Evolutionary conservation across 2,113 vertebrate genomes (phyloP).

Genomic region (Phoenicopterus ruber): DNA sequence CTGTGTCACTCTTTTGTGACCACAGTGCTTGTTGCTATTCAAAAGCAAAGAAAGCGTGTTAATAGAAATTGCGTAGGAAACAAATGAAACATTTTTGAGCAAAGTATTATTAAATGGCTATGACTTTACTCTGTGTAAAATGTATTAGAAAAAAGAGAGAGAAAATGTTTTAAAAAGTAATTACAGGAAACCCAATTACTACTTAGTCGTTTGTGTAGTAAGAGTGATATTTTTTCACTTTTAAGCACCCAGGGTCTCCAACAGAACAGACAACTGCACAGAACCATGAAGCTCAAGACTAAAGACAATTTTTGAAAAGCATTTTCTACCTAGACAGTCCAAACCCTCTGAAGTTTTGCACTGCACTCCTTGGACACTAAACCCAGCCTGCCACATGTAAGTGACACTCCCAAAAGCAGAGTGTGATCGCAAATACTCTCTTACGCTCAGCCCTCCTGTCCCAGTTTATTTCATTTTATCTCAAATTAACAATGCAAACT

Average conservation of each 20-base stretch:
- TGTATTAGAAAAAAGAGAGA: conserved; percentile 29
- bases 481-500: background rate
- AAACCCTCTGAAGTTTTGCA: background rate
- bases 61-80: conserved; percentile 34
- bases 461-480: background rate
- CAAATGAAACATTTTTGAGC: conserved; percentile 68
- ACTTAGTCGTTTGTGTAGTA: conserved; percentile 56
- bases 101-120: conserved; percentile 72
- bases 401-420: background rate
- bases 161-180: background rate
- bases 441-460: background rate
- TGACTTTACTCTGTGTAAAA: conserved; percentile 78
- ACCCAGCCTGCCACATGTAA: rapidly evolving
- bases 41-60: conserved; percentile 71
- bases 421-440: background rate
- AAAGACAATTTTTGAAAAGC: background rate
- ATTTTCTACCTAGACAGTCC: background rate
- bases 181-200: background rate
- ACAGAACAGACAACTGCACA: background rate
- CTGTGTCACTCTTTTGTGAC: conserved; percentile 66
- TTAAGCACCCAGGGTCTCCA: conserved; percentile 59
- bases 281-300: background rate
- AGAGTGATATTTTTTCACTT: conserved; percentile 73
- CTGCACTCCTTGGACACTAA: background rate
- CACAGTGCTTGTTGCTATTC: conserved; percentile 64